Conservation (phyloP, 2,797 vertebrate genomes). For the Acrossocheilus fasciatus region DNA sequence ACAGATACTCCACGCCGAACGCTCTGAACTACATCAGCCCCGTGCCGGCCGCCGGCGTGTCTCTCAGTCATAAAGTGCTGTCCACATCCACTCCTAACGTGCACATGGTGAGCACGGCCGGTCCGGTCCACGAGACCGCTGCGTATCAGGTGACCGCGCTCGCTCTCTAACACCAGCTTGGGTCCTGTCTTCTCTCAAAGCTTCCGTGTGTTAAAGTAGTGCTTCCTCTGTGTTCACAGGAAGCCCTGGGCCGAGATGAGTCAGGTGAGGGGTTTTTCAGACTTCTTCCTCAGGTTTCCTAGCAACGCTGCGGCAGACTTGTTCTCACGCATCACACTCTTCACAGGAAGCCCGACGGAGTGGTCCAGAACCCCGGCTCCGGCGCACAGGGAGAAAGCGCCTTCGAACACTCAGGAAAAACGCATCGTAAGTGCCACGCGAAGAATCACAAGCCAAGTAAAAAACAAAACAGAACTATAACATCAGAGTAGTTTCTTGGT, state of each 20-base stretch:
- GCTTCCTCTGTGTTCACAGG: constrained; percentile 32
- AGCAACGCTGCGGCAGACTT: background rate
- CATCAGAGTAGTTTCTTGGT: background rate
- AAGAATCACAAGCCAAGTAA: background rate
- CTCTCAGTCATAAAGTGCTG: constrained; percentile 82
- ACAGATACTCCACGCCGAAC: constrained; percentile 89
- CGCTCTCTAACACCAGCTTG: background rate
- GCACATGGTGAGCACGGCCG: constrained; percentile 86
- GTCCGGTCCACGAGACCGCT: constrained; percentile 80
- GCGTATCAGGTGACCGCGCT: constrained; percentile 82
- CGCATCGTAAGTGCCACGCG: constrained; percentile 82
- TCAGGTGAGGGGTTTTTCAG: constrained; percentile 49
- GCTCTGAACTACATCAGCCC: constrained; percentile 84
- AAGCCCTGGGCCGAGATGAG: constrained; percentile 53
- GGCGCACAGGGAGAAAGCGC: constrained; percentile 81
- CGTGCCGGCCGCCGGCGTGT: constrained; percentile 80
- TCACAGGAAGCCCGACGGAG: constrained; percentile 84
- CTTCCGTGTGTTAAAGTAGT: background rate
- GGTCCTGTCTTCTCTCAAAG: background rate
- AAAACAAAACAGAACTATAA: no score
- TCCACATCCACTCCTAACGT: constrained; percentile 90
- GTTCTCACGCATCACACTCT: background rate
- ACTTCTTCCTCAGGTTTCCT: background rate
- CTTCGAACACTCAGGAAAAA: constrained; percentile 83
- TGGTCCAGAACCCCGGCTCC: constrained; percentile 84